Evolutionary conservation across 2,888 invertebrate genomes (phyloP).

Genomic region (Digitonthophagus gazella): DNA sequence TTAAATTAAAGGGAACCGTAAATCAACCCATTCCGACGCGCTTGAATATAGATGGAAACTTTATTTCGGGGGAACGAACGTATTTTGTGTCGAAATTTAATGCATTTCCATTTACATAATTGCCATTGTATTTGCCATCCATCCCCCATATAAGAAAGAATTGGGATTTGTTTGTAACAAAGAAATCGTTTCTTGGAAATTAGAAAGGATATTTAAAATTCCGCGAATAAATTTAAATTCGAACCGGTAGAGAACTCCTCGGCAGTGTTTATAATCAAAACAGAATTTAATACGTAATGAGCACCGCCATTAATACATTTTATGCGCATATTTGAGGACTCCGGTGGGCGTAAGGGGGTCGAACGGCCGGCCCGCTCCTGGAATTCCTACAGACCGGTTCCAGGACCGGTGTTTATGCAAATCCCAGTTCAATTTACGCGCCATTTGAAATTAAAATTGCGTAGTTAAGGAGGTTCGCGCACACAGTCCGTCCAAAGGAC

Average conservation of each 20-base stretch:
- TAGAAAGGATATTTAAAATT: not conserved
- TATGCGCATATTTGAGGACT: slow-evolving; percentile 16
- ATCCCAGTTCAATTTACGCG: slow-evolving; percentile 3
- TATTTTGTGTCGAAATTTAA: not conserved
- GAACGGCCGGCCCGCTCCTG: slow-evolving; percentile 1
- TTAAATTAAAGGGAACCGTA: not conserved
- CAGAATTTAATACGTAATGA: slow-evolving; percentile 17
- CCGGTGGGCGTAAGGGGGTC: not conserved
- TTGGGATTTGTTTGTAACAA: no score
- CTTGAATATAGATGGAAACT: not conserved
- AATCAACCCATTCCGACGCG: not conserved
- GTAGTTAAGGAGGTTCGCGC: not conserved
- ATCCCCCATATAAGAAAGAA: no score
- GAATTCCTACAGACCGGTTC: slow-evolving; percentile 7
- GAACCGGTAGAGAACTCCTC: slow-evolving; percentile 1
- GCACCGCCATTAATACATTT: slow-evolving; percentile 17
- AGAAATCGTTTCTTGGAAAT: no score
- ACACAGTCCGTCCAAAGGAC: not conserved
- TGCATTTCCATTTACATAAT: not conserved
- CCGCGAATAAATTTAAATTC: slow-evolving; percentile 2
- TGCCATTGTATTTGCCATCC: not conserved
- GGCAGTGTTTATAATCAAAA: slow-evolving; percentile 12
- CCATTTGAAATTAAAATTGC: slow-evolving; percentile 10
- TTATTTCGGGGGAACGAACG: not conserved
- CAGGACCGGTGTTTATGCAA: slow-evolving; percentile 11